Percentiles rank a stretch among this genome's conserved stretches.
phyloP scores from a whole-genome alignment of 2,797 vertebrate genomes.

The Tympanoctomys barrerae region DNA sequence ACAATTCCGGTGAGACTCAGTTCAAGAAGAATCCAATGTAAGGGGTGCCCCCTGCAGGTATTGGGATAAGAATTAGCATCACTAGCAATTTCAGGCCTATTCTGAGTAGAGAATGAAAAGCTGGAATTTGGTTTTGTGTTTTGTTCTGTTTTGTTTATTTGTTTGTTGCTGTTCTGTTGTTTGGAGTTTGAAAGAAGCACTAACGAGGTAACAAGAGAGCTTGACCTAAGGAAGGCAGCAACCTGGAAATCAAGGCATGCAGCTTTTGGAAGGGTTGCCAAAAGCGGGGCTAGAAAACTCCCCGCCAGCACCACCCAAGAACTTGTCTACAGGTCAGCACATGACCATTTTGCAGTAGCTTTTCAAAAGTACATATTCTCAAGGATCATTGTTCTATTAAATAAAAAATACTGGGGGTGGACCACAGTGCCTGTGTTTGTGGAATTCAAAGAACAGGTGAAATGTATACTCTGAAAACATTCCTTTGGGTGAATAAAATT shows the following conservation, averaged over 20 bases:
- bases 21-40: slow-evolving; percentile 8
- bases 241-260: not conserved
- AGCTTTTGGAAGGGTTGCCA: not conserved
- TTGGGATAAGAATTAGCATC: not conserved
- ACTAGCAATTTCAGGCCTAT: not conserved
- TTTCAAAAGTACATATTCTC: not conserved
- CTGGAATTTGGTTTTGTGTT: not conserved
- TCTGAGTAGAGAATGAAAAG: not conserved
- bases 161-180: not conserved
- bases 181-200: slow-evolving; percentile 18
- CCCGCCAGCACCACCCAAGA: not conserved
- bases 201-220: not conserved
- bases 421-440: not conserved
- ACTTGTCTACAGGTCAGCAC: not conserved
- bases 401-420: not conserved
- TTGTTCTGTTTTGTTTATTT: not conserved
- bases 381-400: not conserved
- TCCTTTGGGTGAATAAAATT: slow-evolving; percentile 1
- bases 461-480: not conserved
- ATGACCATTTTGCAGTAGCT: not conserved
- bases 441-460: not conserved
- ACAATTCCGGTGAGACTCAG: not conserved
- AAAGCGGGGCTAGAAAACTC: not conserved
- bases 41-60: slow-evolving; percentile 61
- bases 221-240: not conserved